These are phyloP conservation scores for Cactoblastis cactorum DNA, from an alignment of 2,888 invertebrate species.

Conservation along the genomic window DNA sequence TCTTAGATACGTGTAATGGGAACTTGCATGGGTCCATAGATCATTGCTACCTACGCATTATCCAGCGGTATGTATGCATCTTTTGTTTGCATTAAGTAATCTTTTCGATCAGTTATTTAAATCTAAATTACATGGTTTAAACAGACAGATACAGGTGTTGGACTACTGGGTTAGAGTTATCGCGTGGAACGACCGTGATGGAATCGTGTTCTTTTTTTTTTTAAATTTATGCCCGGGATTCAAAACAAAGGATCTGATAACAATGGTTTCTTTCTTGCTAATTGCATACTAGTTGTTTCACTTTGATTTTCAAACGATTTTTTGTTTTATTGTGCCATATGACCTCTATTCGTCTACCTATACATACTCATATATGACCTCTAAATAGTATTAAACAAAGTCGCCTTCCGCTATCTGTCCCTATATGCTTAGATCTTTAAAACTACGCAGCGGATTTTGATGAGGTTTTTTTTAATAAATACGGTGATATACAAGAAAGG, in stretches of 20 bases:
- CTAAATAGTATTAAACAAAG: no score
- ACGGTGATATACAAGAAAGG: no score
- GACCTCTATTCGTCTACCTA: no score
- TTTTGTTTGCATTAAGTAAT: conserved; percentile 25
- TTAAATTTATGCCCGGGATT: conserved; percentile 3
- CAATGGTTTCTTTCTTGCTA: background rate
- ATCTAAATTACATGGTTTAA: conserved; percentile 24
- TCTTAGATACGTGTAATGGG: conserved; percentile 12
- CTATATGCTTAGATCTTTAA: no score
- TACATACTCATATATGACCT: no score
- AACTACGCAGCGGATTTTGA: no score
- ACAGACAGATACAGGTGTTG: conserved; percentile 24
- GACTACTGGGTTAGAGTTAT: conserved; percentile 17
- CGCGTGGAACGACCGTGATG: conserved; percentile 4
- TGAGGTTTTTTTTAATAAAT: no score
- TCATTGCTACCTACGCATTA: conserved; percentile 27
- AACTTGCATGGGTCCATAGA: conserved; percentile 20
- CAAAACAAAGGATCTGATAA: conserved; percentile 9
- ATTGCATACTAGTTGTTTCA: background rate
- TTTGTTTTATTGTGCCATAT: no score
- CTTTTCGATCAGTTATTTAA: conserved; percentile 12
- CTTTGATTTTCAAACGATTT: no score
- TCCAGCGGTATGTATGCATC: conserved; percentile 25
- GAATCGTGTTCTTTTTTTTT: background rate
- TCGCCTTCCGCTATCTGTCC: no score